Evolutionary conservation across 2,888 invertebrate species (phyloP), one percentile per base, ranked within the genome.

Genomic region (Drosophila gaucha): DNA sequence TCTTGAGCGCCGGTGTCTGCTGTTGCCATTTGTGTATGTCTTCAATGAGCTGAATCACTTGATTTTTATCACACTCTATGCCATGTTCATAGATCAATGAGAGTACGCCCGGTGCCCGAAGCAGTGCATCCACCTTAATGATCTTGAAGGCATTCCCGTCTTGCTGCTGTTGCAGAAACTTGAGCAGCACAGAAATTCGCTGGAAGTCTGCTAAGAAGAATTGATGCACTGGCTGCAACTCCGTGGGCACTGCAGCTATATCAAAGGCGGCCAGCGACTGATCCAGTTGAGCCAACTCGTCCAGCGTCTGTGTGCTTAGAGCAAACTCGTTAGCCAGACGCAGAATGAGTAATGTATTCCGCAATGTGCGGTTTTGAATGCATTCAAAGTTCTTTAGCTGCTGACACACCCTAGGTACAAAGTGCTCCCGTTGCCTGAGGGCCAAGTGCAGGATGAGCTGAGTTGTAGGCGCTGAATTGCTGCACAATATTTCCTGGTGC

Each of bases 141-240:
- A 44, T 59, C 31, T 79, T 82, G 20, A 58, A 49, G 6, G 58
- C 67, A 10, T 58, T 77, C 0, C 68, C 67, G 0, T 57, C 75
- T n/a, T 84, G 62, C 30, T 79, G 80, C 4, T 69, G 70, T 3
- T 74, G 55, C 6, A 90, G 59, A 55, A 91, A 91, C 12, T 78
- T 79, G 0, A 90, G 69, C 35, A 88, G 54, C 2, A 70, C 64
- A 2, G 55, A 38, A 3, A 91, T 56, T 1, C 91, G 89, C 16
- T 89, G 86, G 52, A 91, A 90, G 64, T 91, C 91, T 0, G 89
- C 85, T 36, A 84, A 89, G 50, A 91, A 91, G 28, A 90, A 86
- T 24, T 75, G 83, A 22, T 91, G 90, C 9, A 90, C 78, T 16
- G 86, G 86, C 44, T 80, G 76, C 24, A 90, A 59, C 28, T 89